Base-by-base conservation (phyloP, 2,113 vertebrate species). In the Baryphthengus martii region DNA sequence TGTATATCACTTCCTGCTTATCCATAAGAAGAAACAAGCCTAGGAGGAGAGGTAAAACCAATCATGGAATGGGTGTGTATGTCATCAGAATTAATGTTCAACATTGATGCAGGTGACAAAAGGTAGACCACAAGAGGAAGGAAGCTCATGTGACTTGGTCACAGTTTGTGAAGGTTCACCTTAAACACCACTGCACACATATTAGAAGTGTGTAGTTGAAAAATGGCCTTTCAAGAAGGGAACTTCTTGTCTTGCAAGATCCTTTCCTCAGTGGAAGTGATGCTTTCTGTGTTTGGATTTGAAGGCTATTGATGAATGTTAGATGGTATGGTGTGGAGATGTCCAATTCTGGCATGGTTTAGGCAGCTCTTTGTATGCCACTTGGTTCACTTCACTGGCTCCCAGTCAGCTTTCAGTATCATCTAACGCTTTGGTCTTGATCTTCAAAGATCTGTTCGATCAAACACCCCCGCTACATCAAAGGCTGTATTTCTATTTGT, bases 381-480 rank as follows among this genome's bases (percentile, higher is more conserved):
- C 1, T 12, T 37, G 23, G 33, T 65, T 85, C 5, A 6, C 35
- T 86, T 52, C 14, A 5, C 47, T 78, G 68, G 12, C 35, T 55
- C 39, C 47, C 68, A 35, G 33, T 77, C 63, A 78, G 56, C 52
- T 92, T 94, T 50, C 55, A 50, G 31, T 66, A 4, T 73, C 7
- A 0, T 55, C 19, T 72, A 23, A 68, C 50, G 33, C 29, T 94
- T 94, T 88, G 71, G 75, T 94, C 71, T 68, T 92, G 33, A 70
- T 85, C 82, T 88, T 95, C 79, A 92, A 95, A 92, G 56, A 87
- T 52, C 61, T 75, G 28, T 78, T 81, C 73, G 56, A 87, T 89
- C 52, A 89, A 95, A 87, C 75, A 62, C 29, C 28, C 29, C 31
- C 65, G 77, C 61, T 91, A 65, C 61, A 78, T 94, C 65, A 87